Evolutionary conservation across 1,140 invertebrate species (phyloP).

Genomic region (Forficula auricularia): DNA sequence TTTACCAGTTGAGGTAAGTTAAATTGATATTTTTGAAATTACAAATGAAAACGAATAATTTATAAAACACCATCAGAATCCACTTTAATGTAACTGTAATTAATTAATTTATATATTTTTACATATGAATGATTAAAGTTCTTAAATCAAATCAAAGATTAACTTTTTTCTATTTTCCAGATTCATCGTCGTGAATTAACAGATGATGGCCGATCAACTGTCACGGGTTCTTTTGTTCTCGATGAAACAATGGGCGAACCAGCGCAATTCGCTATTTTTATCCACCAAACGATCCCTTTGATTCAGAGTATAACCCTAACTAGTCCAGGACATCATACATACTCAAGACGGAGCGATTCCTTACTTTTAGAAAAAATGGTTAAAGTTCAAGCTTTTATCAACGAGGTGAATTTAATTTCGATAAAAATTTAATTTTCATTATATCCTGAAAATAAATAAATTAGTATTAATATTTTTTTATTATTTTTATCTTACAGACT

Average conservation of each 20-base stretch:
- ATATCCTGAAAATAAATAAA: not conserved
- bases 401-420: constrained; percentile 24
- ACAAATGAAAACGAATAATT: not conserved
- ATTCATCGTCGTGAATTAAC: constrained; percentile 30
- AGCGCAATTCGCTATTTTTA: constrained; percentile 28
- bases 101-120: too few relatives aligned
- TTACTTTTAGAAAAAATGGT: constrained; percentile 31
- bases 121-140: too few relatives aligned
- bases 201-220: constrained; percentile 24
- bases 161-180: constrained; percentile 10
- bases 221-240: constrained; percentile 30
- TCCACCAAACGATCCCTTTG: constrained; percentile 29
- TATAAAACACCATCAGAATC: too few relatives aligned
- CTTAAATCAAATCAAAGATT: too few relatives aligned
- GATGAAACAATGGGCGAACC: constrained; percentile 28
- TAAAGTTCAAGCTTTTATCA: constrained; percentile 29
- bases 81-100: too few relatives aligned
- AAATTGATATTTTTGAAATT: not conserved
- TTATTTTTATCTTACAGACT: constrained; percentile 21
- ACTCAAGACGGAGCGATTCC: constrained; percentile 24
- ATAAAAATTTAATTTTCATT: constrained; percentile 3
- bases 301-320: constrained; percentile 27
- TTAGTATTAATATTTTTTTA: not conserved
- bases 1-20: constrained; percentile 32
- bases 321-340: constrained; percentile 28